A percentile compares a stretch with the other conserved stretches of the same genome.
Conservation (phyloP, 2,113 vertebrate genomes). For the Motacilla tschutschensis region DNA sequence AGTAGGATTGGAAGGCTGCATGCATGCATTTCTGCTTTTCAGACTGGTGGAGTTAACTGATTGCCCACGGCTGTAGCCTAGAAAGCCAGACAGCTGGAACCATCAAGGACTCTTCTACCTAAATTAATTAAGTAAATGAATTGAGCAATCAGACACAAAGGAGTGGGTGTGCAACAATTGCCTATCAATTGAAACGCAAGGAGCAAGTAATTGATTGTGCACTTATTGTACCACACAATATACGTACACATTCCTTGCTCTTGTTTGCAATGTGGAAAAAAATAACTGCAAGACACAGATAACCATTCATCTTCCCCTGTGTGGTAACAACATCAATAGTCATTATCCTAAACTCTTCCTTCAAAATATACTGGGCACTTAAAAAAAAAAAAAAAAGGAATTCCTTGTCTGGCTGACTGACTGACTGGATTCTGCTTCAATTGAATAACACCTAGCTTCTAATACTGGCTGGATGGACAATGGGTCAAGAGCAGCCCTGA, state of each 20-base stretch:
- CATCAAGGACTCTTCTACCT: constrained; percentile 32
- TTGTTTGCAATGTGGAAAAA: constrained; percentile 2
- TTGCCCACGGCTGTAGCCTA: constrained; percentile 8
- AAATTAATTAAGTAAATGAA: constrained; percentile 53
- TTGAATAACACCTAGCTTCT: background rate
- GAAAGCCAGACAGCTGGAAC: constrained; percentile 43
- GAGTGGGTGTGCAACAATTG: constrained; percentile 18
- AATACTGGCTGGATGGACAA: background rate
- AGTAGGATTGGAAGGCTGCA: background rate
- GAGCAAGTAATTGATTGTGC: constrained; percentile 31
- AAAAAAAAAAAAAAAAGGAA: background rate
- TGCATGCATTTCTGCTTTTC: background rate
- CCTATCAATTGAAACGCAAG: constrained; percentile 24
- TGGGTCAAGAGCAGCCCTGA: background rate
- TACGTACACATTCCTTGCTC: background rate
- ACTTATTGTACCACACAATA: background rate
- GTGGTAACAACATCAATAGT: background rate
- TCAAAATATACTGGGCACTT: background rate
- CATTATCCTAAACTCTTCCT: constrained; percentile 10
- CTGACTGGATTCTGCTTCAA: background rate
- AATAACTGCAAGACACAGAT: background rate
- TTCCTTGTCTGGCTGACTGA: background rate
- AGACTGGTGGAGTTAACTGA: background rate
- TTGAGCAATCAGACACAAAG: constrained; percentile 48
- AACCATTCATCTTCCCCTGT: constrained; percentile 6